Conservation (phyloP, 1,140 invertebrate species). For the Charaxes varanes region DNA sequence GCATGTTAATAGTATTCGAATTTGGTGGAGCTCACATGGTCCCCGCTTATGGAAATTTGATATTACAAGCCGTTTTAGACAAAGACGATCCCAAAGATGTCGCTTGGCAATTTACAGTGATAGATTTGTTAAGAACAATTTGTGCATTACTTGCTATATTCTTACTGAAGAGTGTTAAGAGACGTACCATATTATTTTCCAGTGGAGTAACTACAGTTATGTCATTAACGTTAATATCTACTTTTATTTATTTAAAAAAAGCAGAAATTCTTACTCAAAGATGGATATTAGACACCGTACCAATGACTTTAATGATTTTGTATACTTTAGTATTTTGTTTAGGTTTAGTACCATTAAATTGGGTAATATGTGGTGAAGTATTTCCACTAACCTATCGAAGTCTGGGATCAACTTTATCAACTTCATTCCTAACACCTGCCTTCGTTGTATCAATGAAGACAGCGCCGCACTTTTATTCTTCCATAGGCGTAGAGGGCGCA, state of each 20-base stretch:
- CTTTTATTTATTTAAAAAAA: slow-evolving; percentile 56
- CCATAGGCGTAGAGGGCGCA: slow-evolving; percentile 59
- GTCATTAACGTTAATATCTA: slow-evolving; percentile 47
- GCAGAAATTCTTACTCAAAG: slow-evolving; percentile 32
- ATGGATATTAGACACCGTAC: slow-evolving; percentile 43
- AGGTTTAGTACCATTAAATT: slow-evolving; percentile 59
- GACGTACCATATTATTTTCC: slow-evolving; percentile 55
- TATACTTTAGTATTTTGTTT: slow-evolving; percentile 61
- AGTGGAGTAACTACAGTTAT: slow-evolving; percentile 58
- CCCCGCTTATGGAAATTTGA: slow-evolving; percentile 58
- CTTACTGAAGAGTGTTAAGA: slow-evolving; percentile 49
- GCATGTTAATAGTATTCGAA: slow-evolving; percentile 62
- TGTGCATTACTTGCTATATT: slow-evolving; percentile 64
- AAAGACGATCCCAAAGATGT: slow-evolving; percentile 47
- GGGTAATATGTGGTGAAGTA: slow-evolving; percentile 67
- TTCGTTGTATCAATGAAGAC: slow-evolving; percentile 68
- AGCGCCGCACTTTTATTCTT: slow-evolving; percentile 57
- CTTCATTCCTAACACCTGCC: slow-evolving; percentile 59
- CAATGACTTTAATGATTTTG: slow-evolving; percentile 53
- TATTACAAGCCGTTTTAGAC: slow-evolving; percentile 51
- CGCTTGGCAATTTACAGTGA: slow-evolving; percentile 59
- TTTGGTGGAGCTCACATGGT: slow-evolving; percentile 64
- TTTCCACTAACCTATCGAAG: slow-evolving; percentile 64
- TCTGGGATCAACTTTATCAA: slow-evolving; percentile 62
- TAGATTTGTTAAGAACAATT: slow-evolving; percentile 56